phyloP scores from a whole-genome alignment of 2,888 invertebrate species.

The Parnassius mnemosyne region DNA sequence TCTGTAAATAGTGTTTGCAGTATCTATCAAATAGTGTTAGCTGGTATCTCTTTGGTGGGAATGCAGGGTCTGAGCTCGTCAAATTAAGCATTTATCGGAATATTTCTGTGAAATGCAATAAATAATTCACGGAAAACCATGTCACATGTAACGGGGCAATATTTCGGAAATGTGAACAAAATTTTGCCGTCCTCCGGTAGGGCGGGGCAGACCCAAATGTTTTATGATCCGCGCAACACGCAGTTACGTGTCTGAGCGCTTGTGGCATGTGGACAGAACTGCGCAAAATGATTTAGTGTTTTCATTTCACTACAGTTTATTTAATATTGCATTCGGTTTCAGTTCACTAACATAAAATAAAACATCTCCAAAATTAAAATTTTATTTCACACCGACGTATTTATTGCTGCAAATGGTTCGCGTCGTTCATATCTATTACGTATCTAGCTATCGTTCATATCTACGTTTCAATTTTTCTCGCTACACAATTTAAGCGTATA shows the following conservation, averaged over 20 bases:
- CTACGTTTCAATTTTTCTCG: not conserved
- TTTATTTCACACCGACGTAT: conserved; percentile 11
- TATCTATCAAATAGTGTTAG: too few species aligned
- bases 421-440: not conserved
- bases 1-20: too few species aligned
- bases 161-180: conserved; percentile 34
- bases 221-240: conserved; percentile 60
- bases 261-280: conserved; percentile 68
- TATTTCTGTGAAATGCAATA: conserved; percentile 10
- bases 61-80: not conserved
- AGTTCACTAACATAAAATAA: conserved; percentile 30
- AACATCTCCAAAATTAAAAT: conserved; percentile 19
- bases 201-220: conserved; percentile 50
- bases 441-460: not conserved
- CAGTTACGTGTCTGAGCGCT: conserved; percentile 49
- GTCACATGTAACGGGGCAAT: conserved; percentile 32
- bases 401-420: conserved; percentile 11
- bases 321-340: conserved; percentile 44
- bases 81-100: conserved; percentile 4
- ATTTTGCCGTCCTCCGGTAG: conserved; percentile 32
- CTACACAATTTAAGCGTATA: too few species aligned
- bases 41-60: too few species aligned
- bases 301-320: conserved; percentile 64
- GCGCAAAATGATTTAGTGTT: conserved; percentile 62
- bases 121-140: conserved; percentile 32